phyloP scores from a whole-genome alignment of 2,888 invertebrate genomes.

The Caenorhabditis sp. region DNA sequence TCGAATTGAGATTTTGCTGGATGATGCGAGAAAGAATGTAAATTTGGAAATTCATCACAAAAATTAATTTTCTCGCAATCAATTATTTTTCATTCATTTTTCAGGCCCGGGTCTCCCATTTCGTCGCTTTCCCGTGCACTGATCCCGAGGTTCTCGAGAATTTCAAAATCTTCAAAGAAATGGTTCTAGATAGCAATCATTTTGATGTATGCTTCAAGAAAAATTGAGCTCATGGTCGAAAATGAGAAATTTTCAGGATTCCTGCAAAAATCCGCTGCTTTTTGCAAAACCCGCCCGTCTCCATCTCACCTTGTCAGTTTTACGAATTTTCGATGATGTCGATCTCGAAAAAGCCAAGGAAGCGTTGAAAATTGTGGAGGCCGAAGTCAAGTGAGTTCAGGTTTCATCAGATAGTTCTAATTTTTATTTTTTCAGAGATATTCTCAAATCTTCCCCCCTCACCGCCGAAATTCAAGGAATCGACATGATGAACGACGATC shows the following conservation, averaged over 20 bases:
- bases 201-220: too few relatives aligned
- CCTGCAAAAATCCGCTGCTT: slow-evolving; percentile 56
- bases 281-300: slow-evolving; percentile 56
- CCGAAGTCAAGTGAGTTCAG: slow-evolving; percentile 49
- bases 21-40: slow-evolving; percentile 37
- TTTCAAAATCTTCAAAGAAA: slow-evolving; percentile 51
- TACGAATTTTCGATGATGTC: slow-evolving; percentile 47
- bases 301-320: slow-evolving; percentile 64
- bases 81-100: background rate
- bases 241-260: too few relatives aligned
- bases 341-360: slow-evolving; percentile 41
- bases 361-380: slow-evolving; percentile 22
- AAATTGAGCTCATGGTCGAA: too few relatives aligned
- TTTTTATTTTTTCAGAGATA: slow-evolving; percentile 25
- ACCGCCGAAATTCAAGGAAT: slow-evolving; percentile 60
- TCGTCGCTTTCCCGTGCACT: slow-evolving; percentile 64
- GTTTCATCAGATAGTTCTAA: background rate
- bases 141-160: slow-evolving; percentile 46
- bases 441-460: slow-evolving; percentile 9
- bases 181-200: slow-evolving; percentile 31
- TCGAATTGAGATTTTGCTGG: slow-evolving; percentile 62
- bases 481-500: slow-evolving; percentile 73
- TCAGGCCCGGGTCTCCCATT: slow-evolving; percentile 63
- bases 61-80: background rate
- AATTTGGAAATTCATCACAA: background rate